phyloP scores from a whole-genome alignment of 2,797 vertebrate genomes.

The Takifugu rubripes region DNA sequence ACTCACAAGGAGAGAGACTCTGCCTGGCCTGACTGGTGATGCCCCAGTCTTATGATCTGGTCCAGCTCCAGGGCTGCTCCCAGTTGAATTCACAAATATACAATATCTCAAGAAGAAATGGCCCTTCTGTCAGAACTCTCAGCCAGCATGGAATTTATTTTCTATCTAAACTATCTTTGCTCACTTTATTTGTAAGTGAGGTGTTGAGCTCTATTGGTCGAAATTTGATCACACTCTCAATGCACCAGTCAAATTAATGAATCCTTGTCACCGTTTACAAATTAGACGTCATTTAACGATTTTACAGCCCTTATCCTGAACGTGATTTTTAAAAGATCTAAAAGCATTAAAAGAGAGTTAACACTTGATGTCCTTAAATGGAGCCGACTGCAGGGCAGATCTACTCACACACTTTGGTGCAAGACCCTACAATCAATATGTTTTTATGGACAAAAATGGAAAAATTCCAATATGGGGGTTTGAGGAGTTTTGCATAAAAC shows the following conservation, averaged over 20 bases:
- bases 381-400: no score
- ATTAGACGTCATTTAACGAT: no score
- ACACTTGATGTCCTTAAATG: no score
- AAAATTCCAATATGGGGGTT: not conserved
- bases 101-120: not conserved
- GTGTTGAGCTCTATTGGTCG: not conserved
- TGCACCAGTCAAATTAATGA: not conserved
- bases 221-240: not conserved
- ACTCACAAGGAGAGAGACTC: not conserved
- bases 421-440: no score
- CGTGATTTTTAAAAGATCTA: no score
- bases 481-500: not conserved
- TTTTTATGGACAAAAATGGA: not conserved
- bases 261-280: no score
- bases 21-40: conserved; percentile 18
- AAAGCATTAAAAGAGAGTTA: no score
- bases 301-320: no score
- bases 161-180: not conserved
- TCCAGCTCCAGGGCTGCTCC: conserved; percentile 10
- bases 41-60: conserved; percentile 4
- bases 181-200: not conserved
- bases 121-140: not conserved
- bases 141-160: not conserved
- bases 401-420: no score
- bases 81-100: conserved; percentile 1